Percentiles rank a stretch among this genome's conserved stretches.
phyloP scores from a whole-genome alignment of 2,113 vertebrate genomes.

The Lucifuga dentata region DNA sequence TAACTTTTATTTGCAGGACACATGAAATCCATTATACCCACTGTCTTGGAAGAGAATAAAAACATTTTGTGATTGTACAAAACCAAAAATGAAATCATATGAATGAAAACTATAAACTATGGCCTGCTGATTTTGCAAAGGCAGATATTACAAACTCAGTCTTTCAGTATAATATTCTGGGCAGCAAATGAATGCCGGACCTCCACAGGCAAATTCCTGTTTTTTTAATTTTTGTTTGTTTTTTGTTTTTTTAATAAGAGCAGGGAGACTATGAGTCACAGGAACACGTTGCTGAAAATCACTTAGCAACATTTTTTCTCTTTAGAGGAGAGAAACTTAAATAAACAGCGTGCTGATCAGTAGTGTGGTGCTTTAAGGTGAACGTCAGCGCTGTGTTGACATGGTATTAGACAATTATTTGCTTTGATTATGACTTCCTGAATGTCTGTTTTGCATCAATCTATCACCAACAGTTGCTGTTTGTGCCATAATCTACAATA shows the following conservation, averaged over 20 bases:
- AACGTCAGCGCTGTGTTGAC: background rate
- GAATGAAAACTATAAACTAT: constrained; percentile 9
- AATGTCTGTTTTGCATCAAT: background rate
- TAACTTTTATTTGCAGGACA: constrained; percentile 10
- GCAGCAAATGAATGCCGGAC: constrained; percentile 21
- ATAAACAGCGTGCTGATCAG: background rate
- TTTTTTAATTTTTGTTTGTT: too few species aligned
- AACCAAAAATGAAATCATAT: background rate
- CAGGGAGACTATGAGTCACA: constrained; percentile 46
- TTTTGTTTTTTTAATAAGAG: too few species aligned
- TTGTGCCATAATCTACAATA: constrained; percentile 9
- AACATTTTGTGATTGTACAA: background rate
- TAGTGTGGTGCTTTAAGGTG: background rate
- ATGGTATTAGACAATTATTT: background rate
- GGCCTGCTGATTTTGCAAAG: constrained; percentile 21
- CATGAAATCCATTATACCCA: constrained; percentile 17
- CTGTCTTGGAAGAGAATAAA: constrained; percentile 24
- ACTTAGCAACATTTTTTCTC: background rate
- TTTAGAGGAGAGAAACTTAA: background rate
- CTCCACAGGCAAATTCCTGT: constrained; percentile 24
- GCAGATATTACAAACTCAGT: background rate
- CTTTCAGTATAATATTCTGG: background rate
- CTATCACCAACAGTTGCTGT: background rate
- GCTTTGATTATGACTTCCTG: background rate
- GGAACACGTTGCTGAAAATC: constrained; percentile 2